Evolutionary conservation across 2,888 invertebrate genomes (phyloP), one percentile per base, ranked within the genome.

Genomic region (Ennomos quercinarius): DNA sequence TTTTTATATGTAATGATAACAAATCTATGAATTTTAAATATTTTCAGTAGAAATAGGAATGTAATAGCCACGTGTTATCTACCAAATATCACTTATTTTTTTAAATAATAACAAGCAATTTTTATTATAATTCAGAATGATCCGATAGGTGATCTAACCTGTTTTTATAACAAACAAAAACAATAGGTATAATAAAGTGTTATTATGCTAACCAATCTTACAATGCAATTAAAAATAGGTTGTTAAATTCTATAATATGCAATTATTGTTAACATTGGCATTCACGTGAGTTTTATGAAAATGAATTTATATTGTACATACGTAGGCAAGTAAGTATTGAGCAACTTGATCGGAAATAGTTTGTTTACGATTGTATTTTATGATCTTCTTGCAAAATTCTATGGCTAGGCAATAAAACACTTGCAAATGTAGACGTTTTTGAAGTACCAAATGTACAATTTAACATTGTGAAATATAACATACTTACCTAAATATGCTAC

Each of bases 361-460:
- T 77, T 72, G 79, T 84, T 87, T 86, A 85, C 83, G 85, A 83
- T 78, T 78, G 67, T 60, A 79, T 76, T 87, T 87, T 86, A 87
- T 80, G 78, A 68, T 76, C 72, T 69, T 76, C 69, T 86, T 86
- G 82, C 82, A 76, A 84, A 85, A 85, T 78, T 75, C 73, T 81
- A 84, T 79, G 75, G 75, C 68, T 68, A 61, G 52, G 69, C 77
- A 61, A 80, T 84, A 80, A 82, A 76, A 55, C 41, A 39, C n/a
- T 37, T 68, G 66, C 66, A 68, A 71, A 68, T 70, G 47, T 53
- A 36, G 38, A 42, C 42, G 35, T 47, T 17, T 55, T 43, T 34
- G 46, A 45, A 11, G 11, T 37, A 49, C 4, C 2, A 35, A 53
- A 45, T 40, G 27, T 27, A 27, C 6, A 38, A 45, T 45, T 43